phyloP scores from a whole-genome alignment of 1,140 invertebrate genomes.

The Zeugodacus cucurbitae region DNA sequence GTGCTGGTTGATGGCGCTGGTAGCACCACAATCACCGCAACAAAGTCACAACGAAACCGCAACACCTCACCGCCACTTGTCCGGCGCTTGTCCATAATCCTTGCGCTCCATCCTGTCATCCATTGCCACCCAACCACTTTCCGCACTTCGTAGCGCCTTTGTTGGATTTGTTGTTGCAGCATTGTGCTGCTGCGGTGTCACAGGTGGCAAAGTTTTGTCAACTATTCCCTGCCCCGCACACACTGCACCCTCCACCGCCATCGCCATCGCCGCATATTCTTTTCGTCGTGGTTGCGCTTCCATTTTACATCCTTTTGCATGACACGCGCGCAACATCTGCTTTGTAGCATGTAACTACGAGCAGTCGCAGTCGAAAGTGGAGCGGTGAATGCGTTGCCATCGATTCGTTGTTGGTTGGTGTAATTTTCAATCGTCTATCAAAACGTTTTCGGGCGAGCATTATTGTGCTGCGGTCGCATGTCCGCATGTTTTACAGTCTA shows the following conservation, averaged over 20 bases:
- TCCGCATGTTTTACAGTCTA: conserved; percentile 11
- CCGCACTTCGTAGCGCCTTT: neutral
- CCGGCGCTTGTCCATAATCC: conserved; percentile 3
- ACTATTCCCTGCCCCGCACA: neutral
- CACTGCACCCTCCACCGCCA: neutral
- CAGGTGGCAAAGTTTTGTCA: conserved; percentile 37
- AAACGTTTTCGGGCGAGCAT: conserved; percentile 24
- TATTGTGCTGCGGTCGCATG: conserved; percentile 2
- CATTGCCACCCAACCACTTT: neutral
- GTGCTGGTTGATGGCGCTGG: neutral
- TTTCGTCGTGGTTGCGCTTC: conserved; percentile 31
- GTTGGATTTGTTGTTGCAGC: neutral
- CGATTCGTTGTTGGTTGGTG: conserved; percentile 17
- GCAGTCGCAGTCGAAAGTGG: neutral
- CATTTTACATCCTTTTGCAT: conserved; percentile 16
- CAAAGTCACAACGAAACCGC: neutral
- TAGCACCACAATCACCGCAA: neutral
- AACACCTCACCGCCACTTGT: neutral
- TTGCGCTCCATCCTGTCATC: neutral
- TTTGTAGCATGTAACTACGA: neutral
- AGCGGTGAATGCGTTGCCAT: neutral
- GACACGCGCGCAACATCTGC: conserved; percentile 30
- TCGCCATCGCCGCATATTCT: neutral
- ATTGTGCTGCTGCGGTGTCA: neutral
- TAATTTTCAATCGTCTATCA: conserved; percentile 37